Evolutionary conservation across 2,113 vertebrate genomes (phyloP).

Genomic region (Rhineura floridana): DNA sequence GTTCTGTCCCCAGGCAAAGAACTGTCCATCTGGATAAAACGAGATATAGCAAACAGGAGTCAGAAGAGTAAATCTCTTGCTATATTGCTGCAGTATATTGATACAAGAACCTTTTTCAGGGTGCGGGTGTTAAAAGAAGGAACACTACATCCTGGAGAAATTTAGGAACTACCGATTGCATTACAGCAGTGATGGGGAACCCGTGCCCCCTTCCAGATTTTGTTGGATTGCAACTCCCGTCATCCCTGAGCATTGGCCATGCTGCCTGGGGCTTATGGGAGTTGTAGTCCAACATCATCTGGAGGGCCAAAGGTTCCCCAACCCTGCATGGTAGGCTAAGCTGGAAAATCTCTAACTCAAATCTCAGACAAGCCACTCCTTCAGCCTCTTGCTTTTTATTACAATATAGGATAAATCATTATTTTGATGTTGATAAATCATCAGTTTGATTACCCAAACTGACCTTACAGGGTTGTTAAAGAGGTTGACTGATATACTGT

Average conservation of each 20-base stretch:
- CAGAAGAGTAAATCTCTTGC: accelerated
- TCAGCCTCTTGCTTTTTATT: not conserved
- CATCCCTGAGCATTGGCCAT: no score
- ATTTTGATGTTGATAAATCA: no score
- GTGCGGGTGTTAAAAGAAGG: no score
- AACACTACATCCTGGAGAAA: not conserved
- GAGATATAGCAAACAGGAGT: not conserved
- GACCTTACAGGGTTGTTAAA: not conserved
- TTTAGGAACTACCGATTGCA: not conserved
- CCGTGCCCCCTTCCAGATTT: no score
- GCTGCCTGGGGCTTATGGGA: no score
- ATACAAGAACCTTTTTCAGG: not conserved
- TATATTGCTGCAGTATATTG: not conserved
- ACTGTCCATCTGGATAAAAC: conserved; percentile 84
- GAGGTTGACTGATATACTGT: no score
- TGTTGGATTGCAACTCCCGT: no score
- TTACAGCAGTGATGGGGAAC: no score
- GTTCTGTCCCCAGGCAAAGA: conserved; percentile 94
- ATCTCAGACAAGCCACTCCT: not conserved
- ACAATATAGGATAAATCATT: not conserved
- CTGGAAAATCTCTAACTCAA: not conserved
- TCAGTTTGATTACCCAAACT: not conserved
- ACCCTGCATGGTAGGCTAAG: no score
- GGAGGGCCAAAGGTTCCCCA: no score
- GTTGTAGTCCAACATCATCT: no score